Base-by-base conservation (phyloP, 2,888 invertebrate species). In the Ypsolopha sequella region DNA sequence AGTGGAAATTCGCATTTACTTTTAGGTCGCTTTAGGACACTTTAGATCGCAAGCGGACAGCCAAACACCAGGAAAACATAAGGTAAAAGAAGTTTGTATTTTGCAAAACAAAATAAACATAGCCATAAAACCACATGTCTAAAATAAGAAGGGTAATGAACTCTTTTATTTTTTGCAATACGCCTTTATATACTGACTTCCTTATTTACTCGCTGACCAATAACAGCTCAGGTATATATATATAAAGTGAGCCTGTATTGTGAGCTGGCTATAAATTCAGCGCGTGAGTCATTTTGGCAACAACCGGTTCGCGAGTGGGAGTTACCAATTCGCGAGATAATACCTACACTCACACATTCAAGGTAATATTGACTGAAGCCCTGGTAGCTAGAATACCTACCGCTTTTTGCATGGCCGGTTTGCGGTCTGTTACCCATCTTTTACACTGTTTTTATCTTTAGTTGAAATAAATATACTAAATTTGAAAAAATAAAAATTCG, bases 221-320 rank as follows among this genome's bases (percentile, higher is more conserved):
- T 55, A 51, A 45, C n/a, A 14, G 51, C 13, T 48, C 33, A 48
- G n/a, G 54, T 38, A 52, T n/a, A 52, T 52, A 53, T 33, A 36
- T 36, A 34, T 11, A 10, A 48, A 36, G 43, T 48, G 48, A 36
- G 24, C 10, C 13, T 10, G 14, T 3, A 2, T 2, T n/a, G 36
- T 50, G 50, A 13, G 7, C 14, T 8, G 8, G 9, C 8, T 24
- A 24, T 49, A 41, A 11, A 11, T 50, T 41, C 10, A 38, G 51
- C 24, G 49, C 49, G 62, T 80, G 74, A 80, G 62, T 78, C 73
- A 76, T 80, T 80, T 82, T 51, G 51, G 51, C 51, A 51, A 76
- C 79, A 77, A 76, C 71, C 68, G 69, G 74, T 75, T 64, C 63
- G 67, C 65, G 64, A 69, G 73, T 61, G 73, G 85, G 85, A 80